These are phyloP conservation scores for Pachypanchax playfairii DNA, from an alignment of 2,113 vertebrate genomes.

Conservation along the genomic window DNA sequence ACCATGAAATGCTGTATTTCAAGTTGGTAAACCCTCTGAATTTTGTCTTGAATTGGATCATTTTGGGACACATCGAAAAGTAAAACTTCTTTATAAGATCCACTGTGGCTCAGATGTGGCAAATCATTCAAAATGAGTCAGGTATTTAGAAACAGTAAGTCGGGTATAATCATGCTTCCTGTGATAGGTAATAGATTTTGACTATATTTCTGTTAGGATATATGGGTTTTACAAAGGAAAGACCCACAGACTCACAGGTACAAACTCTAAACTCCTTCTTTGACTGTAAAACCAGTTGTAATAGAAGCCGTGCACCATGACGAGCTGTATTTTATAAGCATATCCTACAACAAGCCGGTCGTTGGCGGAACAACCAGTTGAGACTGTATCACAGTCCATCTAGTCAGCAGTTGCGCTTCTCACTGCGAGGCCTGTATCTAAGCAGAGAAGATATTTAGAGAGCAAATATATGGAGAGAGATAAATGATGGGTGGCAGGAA, in stretches of 20 bases:
- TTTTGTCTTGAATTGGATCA: constrained; percentile 3
- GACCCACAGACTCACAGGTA: constrained; percentile 20
- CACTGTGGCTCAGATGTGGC: constrained; percentile 6
- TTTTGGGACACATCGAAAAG: constrained; percentile 1
- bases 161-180: constrained; percentile 18
- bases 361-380: constrained; percentile 49
- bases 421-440: constrained; percentile 58
- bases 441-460: constrained; percentile 75
- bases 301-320: constrained; percentile 42
- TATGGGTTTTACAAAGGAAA: constrained; percentile 43
- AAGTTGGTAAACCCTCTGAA: constrained; percentile 5
- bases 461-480: constrained; percentile 44
- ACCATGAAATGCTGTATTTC: not conserved
- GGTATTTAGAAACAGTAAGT: constrained; percentile 11
- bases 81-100: too few relatives aligned
- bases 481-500: constrained; percentile 58
- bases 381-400: constrained; percentile 49
- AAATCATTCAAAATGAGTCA: constrained; percentile 16
- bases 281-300: constrained; percentile 47
- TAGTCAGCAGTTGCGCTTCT: constrained; percentile 60
- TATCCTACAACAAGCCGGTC: constrained; percentile 56
- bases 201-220: constrained; percentile 41
- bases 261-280: constrained; percentile 29
- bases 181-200: constrained; percentile 24
- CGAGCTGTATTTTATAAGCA: constrained; percentile 64